These are phyloP conservation scores for Cuculus canorus DNA, from an alignment of 2,797 vertebrate genomes.

Conservation along the genomic window DNA sequence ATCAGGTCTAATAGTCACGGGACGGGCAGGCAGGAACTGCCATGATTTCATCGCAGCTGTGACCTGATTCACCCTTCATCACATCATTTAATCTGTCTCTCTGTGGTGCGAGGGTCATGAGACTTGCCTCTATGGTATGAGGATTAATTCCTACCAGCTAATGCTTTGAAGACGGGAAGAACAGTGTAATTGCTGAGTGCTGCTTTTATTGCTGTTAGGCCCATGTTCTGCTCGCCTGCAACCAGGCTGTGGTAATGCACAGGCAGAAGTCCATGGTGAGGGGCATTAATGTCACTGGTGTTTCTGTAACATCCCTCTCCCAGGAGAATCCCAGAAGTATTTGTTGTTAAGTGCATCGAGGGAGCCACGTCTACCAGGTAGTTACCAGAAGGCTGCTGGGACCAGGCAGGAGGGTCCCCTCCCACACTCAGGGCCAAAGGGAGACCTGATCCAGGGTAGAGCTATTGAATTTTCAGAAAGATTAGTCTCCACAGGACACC, in stretches of 20 bases:
- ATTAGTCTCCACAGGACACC: background rate
- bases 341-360: background rate
- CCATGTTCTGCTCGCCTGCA: background rate
- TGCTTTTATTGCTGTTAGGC: background rate
- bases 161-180: constrained; percentile 6
- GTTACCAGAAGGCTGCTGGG: background rate
- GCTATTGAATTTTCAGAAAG: background rate
- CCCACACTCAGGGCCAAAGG: background rate
- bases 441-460: background rate
- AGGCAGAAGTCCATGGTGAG: background rate
- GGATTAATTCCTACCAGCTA: constrained; percentile 7
- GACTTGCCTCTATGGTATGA: background rate
- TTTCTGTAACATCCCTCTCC: background rate
- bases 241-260: background rate
- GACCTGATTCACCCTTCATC: constrained; percentile 32
- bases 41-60: background rate
- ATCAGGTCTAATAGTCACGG: constrained; percentile 6
- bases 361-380: background rate
- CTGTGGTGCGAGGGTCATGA: background rate
- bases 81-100: background rate
- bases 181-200: fast-evolving
- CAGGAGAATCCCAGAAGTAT: background rate
- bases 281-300: background rate
- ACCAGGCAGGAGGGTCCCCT: background rate
- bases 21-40: constrained; percentile 17